A percentile compares a stretch with the other conserved stretches of the same genome.
phyloP scores from a whole-genome alignment of 2,113 vertebrate genomes.

The Larimichthys polyactis region DNA sequence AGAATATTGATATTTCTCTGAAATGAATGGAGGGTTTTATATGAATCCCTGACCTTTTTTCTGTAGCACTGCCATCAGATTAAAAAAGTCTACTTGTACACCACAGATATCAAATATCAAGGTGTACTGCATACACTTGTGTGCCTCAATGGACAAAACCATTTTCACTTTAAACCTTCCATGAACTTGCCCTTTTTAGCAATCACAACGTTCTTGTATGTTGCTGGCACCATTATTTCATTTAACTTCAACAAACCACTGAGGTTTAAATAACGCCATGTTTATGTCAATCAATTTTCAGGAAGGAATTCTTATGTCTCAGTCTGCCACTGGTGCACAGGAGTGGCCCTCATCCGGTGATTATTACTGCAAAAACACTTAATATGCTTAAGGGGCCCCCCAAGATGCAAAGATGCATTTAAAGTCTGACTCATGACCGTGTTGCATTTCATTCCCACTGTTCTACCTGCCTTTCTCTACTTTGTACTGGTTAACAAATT shows the following conservation, averaged over 20 bases:
- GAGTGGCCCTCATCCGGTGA: conserved; percentile 20
- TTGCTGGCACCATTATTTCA: too few species aligned
- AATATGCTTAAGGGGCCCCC: conserved; percentile 33
- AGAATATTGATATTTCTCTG: too few species aligned
- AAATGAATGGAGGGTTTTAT: too few species aligned
- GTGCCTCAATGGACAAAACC: too few species aligned
- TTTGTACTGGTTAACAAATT: background rate
- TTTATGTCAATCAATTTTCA: conserved; percentile 11
- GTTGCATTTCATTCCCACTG: background rate
- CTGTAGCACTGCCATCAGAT: background rate
- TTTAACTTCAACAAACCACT: background rate
- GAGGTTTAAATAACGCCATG: background rate
- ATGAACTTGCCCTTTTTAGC: background rate
- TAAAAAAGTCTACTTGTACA: background rate
- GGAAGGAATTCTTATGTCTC: conserved; percentile 31
- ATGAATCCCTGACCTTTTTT: background rate
- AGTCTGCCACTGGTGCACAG: conserved; percentile 23
- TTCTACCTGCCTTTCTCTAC: background rate
- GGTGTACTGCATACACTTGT: too few species aligned
- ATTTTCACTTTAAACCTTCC: too few species aligned
- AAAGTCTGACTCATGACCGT: conserved; percentile 32
- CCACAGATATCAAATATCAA: too few species aligned
- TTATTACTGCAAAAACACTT: conserved; percentile 34
- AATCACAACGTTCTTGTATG: background rate
- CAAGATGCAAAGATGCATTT: conserved; percentile 33